phyloP scores from a whole-genome alignment of 2,888 invertebrate genomes.

The Troides oblongomaculatus region DNA sequence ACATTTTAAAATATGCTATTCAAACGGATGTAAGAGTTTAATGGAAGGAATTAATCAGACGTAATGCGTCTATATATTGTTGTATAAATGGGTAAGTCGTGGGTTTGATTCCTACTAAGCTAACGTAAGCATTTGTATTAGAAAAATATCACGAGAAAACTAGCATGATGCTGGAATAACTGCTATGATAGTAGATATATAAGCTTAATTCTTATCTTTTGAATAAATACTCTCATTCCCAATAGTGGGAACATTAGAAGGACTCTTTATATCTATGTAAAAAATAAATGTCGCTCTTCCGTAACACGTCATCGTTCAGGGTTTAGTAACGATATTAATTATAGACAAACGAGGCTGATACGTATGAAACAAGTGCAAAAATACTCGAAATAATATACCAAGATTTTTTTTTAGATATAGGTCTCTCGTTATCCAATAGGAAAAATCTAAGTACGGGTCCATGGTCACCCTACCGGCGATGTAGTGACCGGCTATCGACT shows the following conservation, averaged over 20 bases:
- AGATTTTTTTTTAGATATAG: too few relatives aligned
- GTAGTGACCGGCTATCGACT: conserved; percentile 31
- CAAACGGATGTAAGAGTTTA: conserved; percentile 22
- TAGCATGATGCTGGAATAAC: too few relatives aligned
- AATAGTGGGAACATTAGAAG: too few relatives aligned
- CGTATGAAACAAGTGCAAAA: background rate
- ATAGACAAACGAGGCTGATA: background rate
- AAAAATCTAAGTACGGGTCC: conserved; percentile 4
- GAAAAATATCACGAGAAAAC: too few relatives aligned
- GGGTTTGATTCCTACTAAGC: too few relatives aligned
- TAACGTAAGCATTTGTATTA: too few relatives aligned
- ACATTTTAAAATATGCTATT: conserved; percentile 26
- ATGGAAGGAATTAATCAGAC: conserved; percentile 24
- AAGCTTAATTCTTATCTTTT: too few relatives aligned
- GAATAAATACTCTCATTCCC: too few relatives aligned
- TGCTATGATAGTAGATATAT: too few relatives aligned
- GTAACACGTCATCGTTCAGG: background rate
- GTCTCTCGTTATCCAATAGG: conserved; percentile 7
- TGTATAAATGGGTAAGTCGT: background rate
- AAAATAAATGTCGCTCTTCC: background rate
- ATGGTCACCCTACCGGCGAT: conserved; percentile 21
- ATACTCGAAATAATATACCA: too few relatives aligned
- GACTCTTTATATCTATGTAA: too few relatives aligned
- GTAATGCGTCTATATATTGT: conserved; percentile 12
- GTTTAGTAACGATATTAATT: background rate